Base-by-base conservation (phyloP, 2,888 invertebrate genomes). In the Oxycera nigricornis region DNA sequence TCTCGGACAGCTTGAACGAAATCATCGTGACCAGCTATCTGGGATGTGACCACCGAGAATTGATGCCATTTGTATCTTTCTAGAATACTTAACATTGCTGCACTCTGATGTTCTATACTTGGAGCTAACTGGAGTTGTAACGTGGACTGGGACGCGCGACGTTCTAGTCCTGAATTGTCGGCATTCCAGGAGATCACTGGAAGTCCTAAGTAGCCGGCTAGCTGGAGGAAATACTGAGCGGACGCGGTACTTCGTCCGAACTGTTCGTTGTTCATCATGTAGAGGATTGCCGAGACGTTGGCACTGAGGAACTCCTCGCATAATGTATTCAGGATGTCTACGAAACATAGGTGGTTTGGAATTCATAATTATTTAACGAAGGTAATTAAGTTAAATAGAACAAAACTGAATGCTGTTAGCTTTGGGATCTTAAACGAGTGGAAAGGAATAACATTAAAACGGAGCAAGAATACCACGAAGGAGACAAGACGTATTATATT, bases 181-280 rank as follows among this genome's bases (percentile, higher is more conserved):
- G 97, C 96, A 86, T 97, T 97, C 97, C 97, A 98, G 7, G 96
- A 95, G 80, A 97, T 95, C 72, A 97, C 96, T 80, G 97, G 97
- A 83, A 97, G 96, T 79, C 96, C 97, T 80, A 97, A 88, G 87
- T 96, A 96, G 75, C 95, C 95, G 79, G 96, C 95, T 81, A 96
- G 88, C 87, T 96, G 96, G 78, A 96, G 89, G 86, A 96, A 95
- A 87, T 96, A 96, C 86, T 96, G 96, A 75, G 95, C 95, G 78
- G 96, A 95, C 79, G 96, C 96, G 76, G 96, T 96, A 86, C 95
- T 95, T 77, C 95, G 90, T 61, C 96, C 96, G 83, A 95, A 96
- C 86, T 93, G 92, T 88, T 96, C 96, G 86, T 95, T 94, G 87
- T 96, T 96, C 92, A 96, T 96, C 88, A 97, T 90, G 87, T 96